phyloP scores from a whole-genome alignment of 1,140 invertebrate genomes.

The Apis dorsata region DNA sequence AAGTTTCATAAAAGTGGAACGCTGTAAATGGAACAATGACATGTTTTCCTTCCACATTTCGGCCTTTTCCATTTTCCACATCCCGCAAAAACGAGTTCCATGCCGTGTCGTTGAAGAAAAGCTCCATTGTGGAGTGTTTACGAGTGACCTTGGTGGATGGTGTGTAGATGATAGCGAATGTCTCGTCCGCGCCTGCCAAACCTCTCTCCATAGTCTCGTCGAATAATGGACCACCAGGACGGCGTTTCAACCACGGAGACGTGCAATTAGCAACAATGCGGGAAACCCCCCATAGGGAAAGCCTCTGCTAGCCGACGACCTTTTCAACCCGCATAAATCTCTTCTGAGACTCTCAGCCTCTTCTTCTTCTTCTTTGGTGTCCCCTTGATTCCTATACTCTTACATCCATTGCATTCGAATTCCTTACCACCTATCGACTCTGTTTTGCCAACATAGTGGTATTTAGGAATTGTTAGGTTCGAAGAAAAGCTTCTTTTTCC shows the following conservation, averaged over 20 bases:
- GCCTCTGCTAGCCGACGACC: neutral
- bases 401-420: neutral
- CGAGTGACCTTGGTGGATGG: neutral
- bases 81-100: conserved; percentile 27
- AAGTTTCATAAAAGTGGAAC: neutral
- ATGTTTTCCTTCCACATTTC: neutral
- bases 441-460: conserved; percentile 40
- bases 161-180: conserved; percentile 30
- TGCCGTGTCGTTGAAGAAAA: neutral
- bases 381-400: neutral
- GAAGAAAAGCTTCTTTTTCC: neutral
- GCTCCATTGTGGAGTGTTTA: conserved; percentile 30
- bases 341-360: neutral
- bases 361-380: neutral
- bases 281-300: conserved; percentile 50
- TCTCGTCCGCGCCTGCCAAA: neutral
- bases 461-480: neutral
- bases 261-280: conserved; percentile 66
- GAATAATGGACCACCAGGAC: conserved; percentile 52
- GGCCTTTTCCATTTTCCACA: neutral
- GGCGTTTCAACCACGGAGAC: conserved; percentile 23
- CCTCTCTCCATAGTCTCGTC: conserved; percentile 1
- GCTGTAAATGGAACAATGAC: conserved; percentile 17
- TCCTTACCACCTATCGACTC: conserved; percentile 6
- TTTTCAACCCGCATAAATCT: conserved; percentile 62